Percentiles rank a stretch among this genome's conserved stretches.
Evolutionary conservation across 2,888 invertebrate species (phyloP).

Genomic region (Erannis defoliaria): DNA sequence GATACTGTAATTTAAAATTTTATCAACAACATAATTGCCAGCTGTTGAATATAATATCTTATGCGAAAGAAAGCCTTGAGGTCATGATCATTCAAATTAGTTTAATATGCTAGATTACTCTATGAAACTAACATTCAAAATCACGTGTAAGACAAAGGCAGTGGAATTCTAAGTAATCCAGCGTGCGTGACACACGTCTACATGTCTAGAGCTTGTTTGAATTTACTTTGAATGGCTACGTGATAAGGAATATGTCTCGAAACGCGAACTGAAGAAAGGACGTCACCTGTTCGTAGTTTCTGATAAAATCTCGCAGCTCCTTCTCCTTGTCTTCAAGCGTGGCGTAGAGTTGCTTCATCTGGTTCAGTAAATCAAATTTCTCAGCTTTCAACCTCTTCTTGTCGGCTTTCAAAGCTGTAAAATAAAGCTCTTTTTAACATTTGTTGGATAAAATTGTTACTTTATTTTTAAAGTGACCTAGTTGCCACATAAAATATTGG

Average conservation of each 20-base stretch:
- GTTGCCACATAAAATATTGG: conserved; percentile 42
- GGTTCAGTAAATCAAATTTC: conserved; percentile 96
- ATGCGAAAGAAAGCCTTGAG: conserved; percentile 23
- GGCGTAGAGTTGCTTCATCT: conserved; percentile 97
- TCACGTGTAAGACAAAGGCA: conserved; percentile 22
- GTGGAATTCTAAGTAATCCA: conserved; percentile 28
- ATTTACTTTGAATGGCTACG: conserved; percentile 18
- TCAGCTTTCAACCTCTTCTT: conserved; percentile 96
- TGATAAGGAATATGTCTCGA: conserved; percentile 5
- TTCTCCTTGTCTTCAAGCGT: conserved; percentile 98
- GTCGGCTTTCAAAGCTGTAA: conserved; percentile 93
- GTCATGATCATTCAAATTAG: conserved; percentile 25
- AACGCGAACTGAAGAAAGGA: conserved; percentile 8
- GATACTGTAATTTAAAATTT: not conserved
- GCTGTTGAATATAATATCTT: conserved; percentile 7
- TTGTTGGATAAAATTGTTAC: conserved; percentile 31
- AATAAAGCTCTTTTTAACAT: conserved; percentile 49
- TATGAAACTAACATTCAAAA: conserved; percentile 28
- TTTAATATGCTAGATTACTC: conserved; percentile 21
- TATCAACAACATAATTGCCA: not conserved
- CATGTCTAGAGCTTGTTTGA: conserved; percentile 24
- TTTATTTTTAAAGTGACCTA: conserved; percentile 38
- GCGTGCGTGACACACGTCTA: conserved; percentile 26
- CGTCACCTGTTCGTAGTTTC: conserved; percentile 95
- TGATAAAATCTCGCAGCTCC: conserved; percentile 96